phyloP scores from a whole-genome alignment of 1,140 invertebrate species.

The Gryon sp. region DNA sequence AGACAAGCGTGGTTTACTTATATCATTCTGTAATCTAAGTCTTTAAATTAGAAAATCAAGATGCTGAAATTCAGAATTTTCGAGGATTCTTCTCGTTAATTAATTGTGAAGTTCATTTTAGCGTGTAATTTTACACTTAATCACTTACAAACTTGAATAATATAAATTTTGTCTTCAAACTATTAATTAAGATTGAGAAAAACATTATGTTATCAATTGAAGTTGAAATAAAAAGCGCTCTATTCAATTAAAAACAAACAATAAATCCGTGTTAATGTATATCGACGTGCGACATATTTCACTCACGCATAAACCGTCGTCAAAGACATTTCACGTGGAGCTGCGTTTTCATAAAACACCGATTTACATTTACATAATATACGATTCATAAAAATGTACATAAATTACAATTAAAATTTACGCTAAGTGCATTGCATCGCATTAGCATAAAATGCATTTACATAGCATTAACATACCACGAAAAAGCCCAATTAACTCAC shows the following conservation, averaged over 20 bases:
- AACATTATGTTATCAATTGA: no score
- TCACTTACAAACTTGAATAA: no score
- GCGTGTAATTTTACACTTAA: no score
- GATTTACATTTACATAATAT: conserved; percentile 52
- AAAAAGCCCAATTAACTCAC: conserved; percentile 40
- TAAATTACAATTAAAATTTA: conserved; percentile 60
- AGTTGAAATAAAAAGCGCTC: no score
- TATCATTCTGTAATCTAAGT: conserved; percentile 1
- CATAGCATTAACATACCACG: conserved; percentile 37
- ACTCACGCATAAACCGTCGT: not conserved
- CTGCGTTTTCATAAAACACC: conserved; percentile 37
- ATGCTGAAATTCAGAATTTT: conserved; percentile 10
- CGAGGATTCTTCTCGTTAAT: not conserved
- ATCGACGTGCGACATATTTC: not conserved
- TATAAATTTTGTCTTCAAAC: no score
- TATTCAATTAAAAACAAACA: not conserved
- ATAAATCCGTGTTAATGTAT: not conserved
- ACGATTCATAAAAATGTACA: conserved; percentile 55
- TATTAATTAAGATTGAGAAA: no score
- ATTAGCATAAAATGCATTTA: conserved; percentile 53
- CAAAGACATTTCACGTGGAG: conserved; percentile 16
- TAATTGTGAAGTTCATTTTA: not conserved
- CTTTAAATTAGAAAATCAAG: conserved; percentile 1
- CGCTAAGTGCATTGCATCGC: conserved; percentile 16
- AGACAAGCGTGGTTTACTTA: not conserved